These are phyloP conservation scores for Ptychobarbus kaznakovi DNA, from an alignment of 2,797 vertebrate genomes.

Conservation along the genomic window DNA sequence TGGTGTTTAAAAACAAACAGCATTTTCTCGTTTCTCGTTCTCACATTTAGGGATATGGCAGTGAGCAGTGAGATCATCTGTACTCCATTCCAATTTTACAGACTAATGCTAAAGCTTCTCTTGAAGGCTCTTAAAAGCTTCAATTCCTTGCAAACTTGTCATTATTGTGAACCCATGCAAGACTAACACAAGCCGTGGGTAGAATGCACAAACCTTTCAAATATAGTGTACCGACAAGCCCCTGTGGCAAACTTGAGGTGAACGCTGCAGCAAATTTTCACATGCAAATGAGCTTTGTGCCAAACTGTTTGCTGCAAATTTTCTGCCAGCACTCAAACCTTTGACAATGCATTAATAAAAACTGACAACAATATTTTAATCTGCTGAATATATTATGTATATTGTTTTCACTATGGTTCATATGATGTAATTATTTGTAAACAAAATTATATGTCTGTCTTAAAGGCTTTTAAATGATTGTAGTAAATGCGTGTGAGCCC, in stretches of 20 bases:
- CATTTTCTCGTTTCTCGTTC: not conserved
- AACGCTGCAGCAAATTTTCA: not conserved
- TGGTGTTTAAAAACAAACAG: not conserved
- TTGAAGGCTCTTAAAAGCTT: slow-evolving; percentile 33
- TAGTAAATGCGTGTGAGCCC: not conserved
- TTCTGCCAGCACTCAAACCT: not conserved
- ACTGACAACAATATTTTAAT: not conserved
- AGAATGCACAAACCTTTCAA: not conserved
- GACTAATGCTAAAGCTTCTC: not conserved
- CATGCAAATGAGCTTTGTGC: not conserved
- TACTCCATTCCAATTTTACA: slow-evolving; percentile 17
- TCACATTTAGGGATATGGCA: not conserved
- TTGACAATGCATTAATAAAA: not conserved
- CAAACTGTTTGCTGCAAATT: not conserved
- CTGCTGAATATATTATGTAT: not conserved
- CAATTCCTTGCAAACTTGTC: slow-evolving; percentile 19
- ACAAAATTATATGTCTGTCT: not conserved
- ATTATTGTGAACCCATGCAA: slow-evolving; percentile 21
- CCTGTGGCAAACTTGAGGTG: not conserved
- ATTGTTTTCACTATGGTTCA: not conserved
- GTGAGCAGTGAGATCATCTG: slow-evolving; percentile 5
- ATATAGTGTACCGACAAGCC: not conserved
- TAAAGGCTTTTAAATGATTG: not conserved
- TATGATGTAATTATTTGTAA: not conserved
- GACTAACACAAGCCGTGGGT: slow-evolving; percentile 7